Evolutionary conservation across 2,797 vertebrate genomes (phyloP), one percentile per base, ranked within the genome.

Genomic region (Tenualosa thibaudeaui): DNA sequence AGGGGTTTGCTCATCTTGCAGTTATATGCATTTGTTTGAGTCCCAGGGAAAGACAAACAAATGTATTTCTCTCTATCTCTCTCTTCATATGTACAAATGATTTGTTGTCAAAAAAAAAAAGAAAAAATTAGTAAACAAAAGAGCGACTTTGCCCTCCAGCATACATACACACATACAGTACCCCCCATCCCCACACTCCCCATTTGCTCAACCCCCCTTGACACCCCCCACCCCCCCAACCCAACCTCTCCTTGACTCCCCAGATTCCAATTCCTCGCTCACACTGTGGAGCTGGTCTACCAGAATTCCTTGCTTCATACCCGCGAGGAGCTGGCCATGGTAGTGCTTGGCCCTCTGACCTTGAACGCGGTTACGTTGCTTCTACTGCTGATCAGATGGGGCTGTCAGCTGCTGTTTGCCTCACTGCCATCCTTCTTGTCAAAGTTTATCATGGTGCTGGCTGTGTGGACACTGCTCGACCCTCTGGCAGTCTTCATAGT

Each of bases 381-480:
- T 93, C 94, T 97, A 96, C 94, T 97, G 94, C 96, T 98, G 95
- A 96, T 97, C 96, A 97, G 96, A 98, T 97, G 97, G 96, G 95
- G 95, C 96, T 99, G 98, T 98, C 98, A 97, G 94, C 96, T 96
- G 91, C 91, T 95, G 93, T 98, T 98, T 97, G 95, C 94, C 92
- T 98, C 96, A 96, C 94, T 96, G 91, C 97, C 97, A 90, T 97
- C 96, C 92, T 96, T 97, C 96, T 96, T 97, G 97, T 99, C 98
- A 98, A 97, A 97, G 94, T 95, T 98, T 94, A 98, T 99, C 97
- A 97, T 97, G 94, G 94, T 96, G 94, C 94, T 97, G 96, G 97
- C 96, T 93, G 94, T 97, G 93, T 99, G 98, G 98, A 97, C 97
- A 95, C 93, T 97, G 93, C 94, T 99, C 87, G 96, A 99, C 96